Base-by-base conservation (phyloP, 1,140 invertebrate genomes). In the Drosophila kepulauana region DNA sequence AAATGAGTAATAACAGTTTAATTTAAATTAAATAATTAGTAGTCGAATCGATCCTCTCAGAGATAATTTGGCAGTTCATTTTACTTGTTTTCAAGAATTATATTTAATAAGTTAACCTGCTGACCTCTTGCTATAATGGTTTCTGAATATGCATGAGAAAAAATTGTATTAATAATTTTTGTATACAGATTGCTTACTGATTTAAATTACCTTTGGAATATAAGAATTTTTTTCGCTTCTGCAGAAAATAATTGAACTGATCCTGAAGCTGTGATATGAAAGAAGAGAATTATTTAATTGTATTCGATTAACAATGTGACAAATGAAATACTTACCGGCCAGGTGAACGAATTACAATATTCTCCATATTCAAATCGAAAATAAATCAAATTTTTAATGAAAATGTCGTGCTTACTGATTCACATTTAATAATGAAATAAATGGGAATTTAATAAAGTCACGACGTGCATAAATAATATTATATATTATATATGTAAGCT, bases 331-430 rank as follows among this genome's bases (percentile, higher is more conserved):
- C 65, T 63, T 57, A 13, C 73, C 73, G 58, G 10, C 73, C 73
- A 16, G 59, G 73, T 5, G 73, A 58, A 64, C 73, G 73, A 30
- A 75, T 65, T 0, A 75, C 46, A 54, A 75, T 75, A 52, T 71
- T 71, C 45, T 75, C 73, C 67, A 65, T 64, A n/a, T 30, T 25
- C 1, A 25, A 13, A 10, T 30, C 10, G 35, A 13, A 46, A 51
- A 25, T 25, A 25, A 25, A 25, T 25, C 3, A 30, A 52, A 46
- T n/a, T 45, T n/a, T 30, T 41, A 38, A 3, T 20, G 6, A 2
- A 5, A 33, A 30, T 46, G 38, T 8, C 8, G 35, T 38, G 35
- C 35, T 7, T 30, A 41, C 43, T 16, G 43, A 16, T 8, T 25
- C 11, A 33, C 38, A 30, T 30, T 30, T 13, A 20, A 13, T 15